These are phyloP conservation scores for Platysternon megacephalum DNA, from an alignment of 2,113 vertebrate genomes.

Conservation along the genomic window DNA sequence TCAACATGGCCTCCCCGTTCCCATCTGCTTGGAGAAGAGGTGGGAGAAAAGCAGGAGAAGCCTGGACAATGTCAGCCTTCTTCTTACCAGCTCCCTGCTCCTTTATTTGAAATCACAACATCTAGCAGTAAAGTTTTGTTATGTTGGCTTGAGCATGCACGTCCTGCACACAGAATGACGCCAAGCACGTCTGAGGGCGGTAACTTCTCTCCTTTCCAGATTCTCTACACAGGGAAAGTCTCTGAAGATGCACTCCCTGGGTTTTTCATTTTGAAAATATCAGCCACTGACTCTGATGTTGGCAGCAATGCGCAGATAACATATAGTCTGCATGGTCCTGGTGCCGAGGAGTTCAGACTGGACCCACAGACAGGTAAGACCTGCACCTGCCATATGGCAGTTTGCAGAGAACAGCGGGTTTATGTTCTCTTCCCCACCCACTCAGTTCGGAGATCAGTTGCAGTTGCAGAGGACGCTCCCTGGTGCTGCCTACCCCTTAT, in stretches of 20 bases:
- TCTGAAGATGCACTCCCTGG: slow-evolving; percentile 87
- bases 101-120: not conserved
- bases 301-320: slow-evolving; percentile 91
- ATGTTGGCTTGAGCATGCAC: not conserved
- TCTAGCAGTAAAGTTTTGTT: not conserved
- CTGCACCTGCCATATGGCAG: not conserved
- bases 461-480: not conserved
- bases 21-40: not conserved
- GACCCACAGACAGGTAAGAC: slow-evolving; percentile 88
- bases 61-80: not conserved
- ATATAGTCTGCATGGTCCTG: slow-evolving; percentile 90
- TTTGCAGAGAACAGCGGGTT: not conserved
- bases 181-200: not conserved
- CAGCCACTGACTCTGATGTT: slow-evolving; percentile 86
- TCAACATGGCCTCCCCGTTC: not conserved
- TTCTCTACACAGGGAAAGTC: slow-evolving; percentile 87
- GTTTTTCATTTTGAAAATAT: slow-evolving; percentile 87
- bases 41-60: not conserved
- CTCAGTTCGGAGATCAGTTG: not conserved
- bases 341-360: slow-evolving; percentile 89
- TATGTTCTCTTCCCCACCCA: not conserved
- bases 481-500: not conserved
- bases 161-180: not conserved
- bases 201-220: slow-evolving; percentile 74
- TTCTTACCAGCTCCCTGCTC: not conserved